A percentile compares a stretch with the other conserved stretches of the same genome.
Conservation (phyloP, 2,888 invertebrate genomes). For the Aleiodes alternator region DNA sequence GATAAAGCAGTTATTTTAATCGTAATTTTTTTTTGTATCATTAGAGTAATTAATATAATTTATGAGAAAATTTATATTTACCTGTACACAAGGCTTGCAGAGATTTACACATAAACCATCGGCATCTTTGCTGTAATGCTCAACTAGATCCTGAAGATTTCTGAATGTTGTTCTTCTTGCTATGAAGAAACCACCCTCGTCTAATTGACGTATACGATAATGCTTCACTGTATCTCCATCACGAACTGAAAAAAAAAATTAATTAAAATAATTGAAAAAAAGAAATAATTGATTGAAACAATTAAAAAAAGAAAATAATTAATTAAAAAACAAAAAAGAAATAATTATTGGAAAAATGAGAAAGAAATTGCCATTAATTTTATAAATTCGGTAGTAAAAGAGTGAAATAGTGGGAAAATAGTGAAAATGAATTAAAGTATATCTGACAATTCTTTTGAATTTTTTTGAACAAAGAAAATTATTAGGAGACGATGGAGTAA, state of each 20-base stretch:
- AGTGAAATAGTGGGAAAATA: too few species aligned
- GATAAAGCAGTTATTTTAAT: conserved; percentile 20
- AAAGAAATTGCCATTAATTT: too few species aligned
- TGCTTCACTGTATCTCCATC: conserved; percentile 99
- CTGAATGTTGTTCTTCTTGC: conserved; percentile 98
- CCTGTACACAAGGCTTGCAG: conserved; percentile 95
- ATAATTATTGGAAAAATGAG: too few species aligned
- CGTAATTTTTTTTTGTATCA: not conserved
- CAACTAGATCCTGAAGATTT: conserved; percentile 96
- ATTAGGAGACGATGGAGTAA: too few species aligned
- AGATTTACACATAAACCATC: conserved; percentile 99
- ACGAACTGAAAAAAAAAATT: conserved; percentile 82
- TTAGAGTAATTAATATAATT: not conserved
- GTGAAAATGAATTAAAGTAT: too few species aligned
- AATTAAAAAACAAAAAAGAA: too few species aligned
- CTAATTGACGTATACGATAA: conserved; percentile 98
- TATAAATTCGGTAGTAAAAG: too few species aligned
- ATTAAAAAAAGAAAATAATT: not conserved
- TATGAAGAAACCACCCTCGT: conserved; percentile 99
- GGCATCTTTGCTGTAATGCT: conserved; percentile 97
- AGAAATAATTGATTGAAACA: not conserved
- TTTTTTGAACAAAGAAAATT: too few species aligned
- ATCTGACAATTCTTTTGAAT: too few species aligned
- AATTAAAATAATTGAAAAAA: conserved; percentile 31
- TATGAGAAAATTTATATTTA: conserved; percentile 68